These are phyloP conservation scores for Trachelipus rathkii DNA, from an alignment of 1,140 invertebrate species.

Conservation along the genomic window DNA sequence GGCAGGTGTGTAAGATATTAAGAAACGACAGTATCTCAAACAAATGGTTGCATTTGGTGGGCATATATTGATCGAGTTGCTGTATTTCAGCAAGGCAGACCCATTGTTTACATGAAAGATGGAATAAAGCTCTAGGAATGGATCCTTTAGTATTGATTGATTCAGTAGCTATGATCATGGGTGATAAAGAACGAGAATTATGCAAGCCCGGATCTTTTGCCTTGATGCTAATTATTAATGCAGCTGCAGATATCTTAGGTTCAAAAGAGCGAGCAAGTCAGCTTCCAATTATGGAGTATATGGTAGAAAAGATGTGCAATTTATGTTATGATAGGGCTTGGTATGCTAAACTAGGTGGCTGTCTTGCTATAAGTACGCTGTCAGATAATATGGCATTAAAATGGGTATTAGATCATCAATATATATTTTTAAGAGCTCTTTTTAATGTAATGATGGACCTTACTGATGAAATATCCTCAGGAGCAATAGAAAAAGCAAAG, in stretches of 20 bases:
- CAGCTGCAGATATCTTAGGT: slow-evolving; percentile 79
- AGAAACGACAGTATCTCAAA: slow-evolving; percentile 70
- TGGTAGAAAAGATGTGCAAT: slow-evolving; percentile 88
- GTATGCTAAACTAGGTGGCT: slow-evolving; percentile 96
- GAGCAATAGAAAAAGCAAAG: slow-evolving; percentile 91
- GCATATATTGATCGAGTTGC: slow-evolving; percentile 95
- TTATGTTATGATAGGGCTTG: slow-evolving; percentile 95
- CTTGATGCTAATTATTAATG: slow-evolving; percentile 81
- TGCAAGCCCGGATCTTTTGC: slow-evolving; percentile 87
- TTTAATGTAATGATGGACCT: slow-evolving; percentile 97
- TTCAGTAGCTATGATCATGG: slow-evolving; percentile 87
- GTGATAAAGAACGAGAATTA: slow-evolving; percentile 92
- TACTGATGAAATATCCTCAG: slow-evolving; percentile 86
- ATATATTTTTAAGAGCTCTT: slow-evolving; percentile 86
- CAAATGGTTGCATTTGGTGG: slow-evolving; percentile 82
- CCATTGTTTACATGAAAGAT: slow-evolving; percentile 50
- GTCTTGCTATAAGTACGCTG: slow-evolving; percentile 88
- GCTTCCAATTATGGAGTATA: slow-evolving; percentile 88
- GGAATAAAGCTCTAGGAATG: slow-evolving; percentile 63
- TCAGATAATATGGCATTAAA: slow-evolving; percentile 84
- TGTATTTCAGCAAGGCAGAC: slow-evolving; percentile 79
- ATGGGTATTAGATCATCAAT: slow-evolving; percentile 90
- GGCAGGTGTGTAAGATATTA: slow-evolving; percentile 88
- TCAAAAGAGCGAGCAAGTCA: slow-evolving; percentile 84
- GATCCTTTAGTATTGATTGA: slow-evolving; percentile 93